A percentile compares a stretch with the other conserved stretches of the same genome.
These are phyloP conservation scores for Imbricaverruca yamaguchii DNA, from an alignment of 2,888 invertebrate species.

Conservation along the genomic window DNA sequence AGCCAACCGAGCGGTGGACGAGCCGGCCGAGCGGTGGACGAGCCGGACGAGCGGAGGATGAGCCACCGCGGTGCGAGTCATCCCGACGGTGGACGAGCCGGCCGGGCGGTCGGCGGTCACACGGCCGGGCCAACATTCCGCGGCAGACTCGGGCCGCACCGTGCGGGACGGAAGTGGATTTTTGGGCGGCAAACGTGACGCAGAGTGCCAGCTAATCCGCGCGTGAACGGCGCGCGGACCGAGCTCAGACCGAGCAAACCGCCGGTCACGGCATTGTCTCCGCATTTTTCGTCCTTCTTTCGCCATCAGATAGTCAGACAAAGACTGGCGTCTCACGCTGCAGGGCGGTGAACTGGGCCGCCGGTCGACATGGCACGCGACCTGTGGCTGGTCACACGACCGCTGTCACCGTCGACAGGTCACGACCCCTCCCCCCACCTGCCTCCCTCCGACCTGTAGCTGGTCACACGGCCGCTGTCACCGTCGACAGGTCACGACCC, in stretches of 20 bases:
- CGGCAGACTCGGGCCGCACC: background rate
- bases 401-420: background rate
- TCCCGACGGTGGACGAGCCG: no score
- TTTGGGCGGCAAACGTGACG: conserved; percentile 1
- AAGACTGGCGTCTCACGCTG: background rate
- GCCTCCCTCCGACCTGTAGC: background rate
- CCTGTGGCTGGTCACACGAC: background rate
- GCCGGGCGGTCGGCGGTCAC: no score
- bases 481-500: no score
- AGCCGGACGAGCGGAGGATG: no score
- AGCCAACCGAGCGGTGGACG: no score
- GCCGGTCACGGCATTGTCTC: conserved; percentile 3
- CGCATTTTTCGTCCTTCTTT: conserved; percentile 14
- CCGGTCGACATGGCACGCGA: background rate
- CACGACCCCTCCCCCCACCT: background rate
- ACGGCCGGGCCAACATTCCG: background rate
- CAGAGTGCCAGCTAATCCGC: background rate
- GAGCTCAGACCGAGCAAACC: background rate
- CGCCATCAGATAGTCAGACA: background rate
- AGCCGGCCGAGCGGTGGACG: no score
- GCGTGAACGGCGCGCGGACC: background rate
- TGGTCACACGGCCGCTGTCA: no score
- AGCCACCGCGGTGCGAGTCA: no score
- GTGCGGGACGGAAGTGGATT: background rate
- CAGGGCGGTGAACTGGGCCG: background rate